Evolutionary conservation across 2,888 invertebrate genomes (phyloP).

Genomic region (Teinopalpus imperialis): DNA sequence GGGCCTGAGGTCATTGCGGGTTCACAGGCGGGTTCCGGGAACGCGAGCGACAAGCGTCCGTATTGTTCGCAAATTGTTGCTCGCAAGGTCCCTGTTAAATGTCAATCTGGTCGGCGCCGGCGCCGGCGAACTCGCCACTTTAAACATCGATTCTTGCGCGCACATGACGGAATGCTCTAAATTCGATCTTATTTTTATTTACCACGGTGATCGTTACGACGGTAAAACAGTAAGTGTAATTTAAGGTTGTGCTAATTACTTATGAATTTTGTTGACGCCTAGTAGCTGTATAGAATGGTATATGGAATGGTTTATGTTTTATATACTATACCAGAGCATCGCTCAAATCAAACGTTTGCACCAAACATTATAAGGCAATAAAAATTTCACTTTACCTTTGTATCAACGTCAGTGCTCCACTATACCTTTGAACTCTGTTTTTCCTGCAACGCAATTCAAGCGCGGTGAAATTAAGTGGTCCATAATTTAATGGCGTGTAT

Average conservation of each 20-base stretch:
- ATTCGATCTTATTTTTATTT: conserved; percentile 31
- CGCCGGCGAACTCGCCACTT: conserved; percentile 47
- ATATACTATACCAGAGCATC: not conserved
- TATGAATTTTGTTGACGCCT: no score
- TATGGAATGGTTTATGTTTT: no score
- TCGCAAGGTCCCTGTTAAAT: conserved; percentile 68
- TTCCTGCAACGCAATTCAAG: conserved; percentile 19
- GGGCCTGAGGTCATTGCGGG: conserved; percentile 59
- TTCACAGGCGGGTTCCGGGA: conserved; percentile 64
- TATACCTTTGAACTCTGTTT: conserved; percentile 25
- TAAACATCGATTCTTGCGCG: conserved; percentile 31
- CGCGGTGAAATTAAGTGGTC: conserved; percentile 24
- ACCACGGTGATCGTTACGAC: not conserved
- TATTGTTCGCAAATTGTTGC: conserved; percentile 54
- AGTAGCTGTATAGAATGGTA: no score
- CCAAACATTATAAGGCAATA: conserved; percentile 18
- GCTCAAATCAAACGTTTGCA: conserved; percentile 15
- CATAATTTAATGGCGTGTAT: conserved; percentile 45
- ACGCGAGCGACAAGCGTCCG: conserved; percentile 70
- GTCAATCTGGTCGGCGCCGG: conserved; percentile 64
- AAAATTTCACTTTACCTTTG: conserved; percentile 18
- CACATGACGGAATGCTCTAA: conserved; percentile 31
- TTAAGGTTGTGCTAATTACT: not conserved
- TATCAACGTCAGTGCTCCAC: conserved; percentile 25
- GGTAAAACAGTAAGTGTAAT: not conserved